A percentile compares a stretch with the other conserved stretches of the same genome.
Conservation (phyloP, 1,140 invertebrate genomes). For the Phymorhynchus buccinoides region DNA sequence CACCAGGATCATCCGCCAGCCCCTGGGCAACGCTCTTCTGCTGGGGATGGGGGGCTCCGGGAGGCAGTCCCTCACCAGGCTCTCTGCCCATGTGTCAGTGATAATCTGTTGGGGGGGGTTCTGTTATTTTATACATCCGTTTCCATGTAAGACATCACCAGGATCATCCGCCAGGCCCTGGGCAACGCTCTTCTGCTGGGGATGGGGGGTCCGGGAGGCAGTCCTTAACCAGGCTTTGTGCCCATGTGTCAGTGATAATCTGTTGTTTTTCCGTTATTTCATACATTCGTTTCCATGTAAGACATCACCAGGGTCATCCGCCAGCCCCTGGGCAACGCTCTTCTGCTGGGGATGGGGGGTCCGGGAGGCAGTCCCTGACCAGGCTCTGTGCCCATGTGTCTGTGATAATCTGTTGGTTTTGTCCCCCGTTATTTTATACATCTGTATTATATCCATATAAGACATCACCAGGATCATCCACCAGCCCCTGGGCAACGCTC, state of each 20-base stretch:
- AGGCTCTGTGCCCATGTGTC: conserved; percentile 72
- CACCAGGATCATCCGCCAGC: conserved; percentile 72
- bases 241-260: background rate
- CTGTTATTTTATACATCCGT: too few species aligned
- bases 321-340: conserved; percentile 74
- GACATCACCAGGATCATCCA: conserved; percentile 72
- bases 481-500: conserved; percentile 74
- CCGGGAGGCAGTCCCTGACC: conserved; percentile 71
- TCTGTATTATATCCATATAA: too few species aligned
- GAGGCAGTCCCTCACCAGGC: conserved; percentile 71
- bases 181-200: conserved; percentile 52
- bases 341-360: conserved; percentile 61
- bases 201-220: conserved; percentile 57
- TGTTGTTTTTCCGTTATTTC: too few species aligned
- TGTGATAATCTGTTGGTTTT: too few species aligned
- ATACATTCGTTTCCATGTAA: too few species aligned
- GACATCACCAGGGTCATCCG: conserved; percentile 72
- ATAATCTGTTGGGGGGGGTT: conserved; percentile 56
- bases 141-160: too few species aligned
- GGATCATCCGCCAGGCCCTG: too few species aligned
- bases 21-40: conserved; percentile 73
- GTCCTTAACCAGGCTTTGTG: too few species aligned
- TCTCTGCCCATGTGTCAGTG: conserved; percentile 72
- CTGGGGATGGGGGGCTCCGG: conserved; percentile 57
- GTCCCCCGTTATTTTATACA: too few species aligned